Conservation (phyloP, 1,140 invertebrate genomes). For the Calliopsis andreniformis region DNA sequence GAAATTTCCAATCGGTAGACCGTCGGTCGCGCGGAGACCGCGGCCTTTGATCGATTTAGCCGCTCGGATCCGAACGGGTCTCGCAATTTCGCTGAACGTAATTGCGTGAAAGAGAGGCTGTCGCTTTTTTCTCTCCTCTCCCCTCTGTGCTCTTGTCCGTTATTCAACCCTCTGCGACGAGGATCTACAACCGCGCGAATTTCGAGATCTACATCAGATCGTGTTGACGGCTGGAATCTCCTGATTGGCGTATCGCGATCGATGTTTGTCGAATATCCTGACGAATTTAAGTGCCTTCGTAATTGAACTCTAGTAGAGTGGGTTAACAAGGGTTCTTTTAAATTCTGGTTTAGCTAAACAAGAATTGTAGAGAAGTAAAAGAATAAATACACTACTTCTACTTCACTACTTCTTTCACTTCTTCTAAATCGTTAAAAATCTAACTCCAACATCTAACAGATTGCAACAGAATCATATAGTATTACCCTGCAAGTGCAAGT, state of each 20-base stretch:
- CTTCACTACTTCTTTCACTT: too few relatives aligned
- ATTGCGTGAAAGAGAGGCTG: conserved; percentile 61
- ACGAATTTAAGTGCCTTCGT: too few relatives aligned
- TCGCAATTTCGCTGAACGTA: conserved; percentile 60
- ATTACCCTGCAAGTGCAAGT: too few relatives aligned
- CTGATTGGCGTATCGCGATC: conserved; percentile 1
- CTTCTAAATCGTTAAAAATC: too few relatives aligned
- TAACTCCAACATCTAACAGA: too few relatives aligned
- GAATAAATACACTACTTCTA: too few relatives aligned
- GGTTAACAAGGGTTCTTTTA: too few relatives aligned
- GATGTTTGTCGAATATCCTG: background rate
- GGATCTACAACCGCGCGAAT: conserved; percentile 10
- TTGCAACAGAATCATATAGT: too few relatives aligned
- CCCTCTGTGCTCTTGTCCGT: background rate
- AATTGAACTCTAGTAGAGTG: too few relatives aligned
- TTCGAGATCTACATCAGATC: conserved; percentile 41
- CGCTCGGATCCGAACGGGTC: conserved; percentile 47
- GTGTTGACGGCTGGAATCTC: conserved; percentile 26
- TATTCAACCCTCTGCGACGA: conserved; percentile 1
- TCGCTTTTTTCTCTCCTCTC: conserved; percentile 13
- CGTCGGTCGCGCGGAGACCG: conserved; percentile 49
- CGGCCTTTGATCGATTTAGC: conserved; percentile 62
- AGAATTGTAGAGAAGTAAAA: too few relatives aligned
- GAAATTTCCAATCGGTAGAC: conserved; percentile 62
- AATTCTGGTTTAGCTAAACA: too few relatives aligned